Conservation (phyloP, 2,113 vertebrate species). For the Catharus fuscescens region DNA sequence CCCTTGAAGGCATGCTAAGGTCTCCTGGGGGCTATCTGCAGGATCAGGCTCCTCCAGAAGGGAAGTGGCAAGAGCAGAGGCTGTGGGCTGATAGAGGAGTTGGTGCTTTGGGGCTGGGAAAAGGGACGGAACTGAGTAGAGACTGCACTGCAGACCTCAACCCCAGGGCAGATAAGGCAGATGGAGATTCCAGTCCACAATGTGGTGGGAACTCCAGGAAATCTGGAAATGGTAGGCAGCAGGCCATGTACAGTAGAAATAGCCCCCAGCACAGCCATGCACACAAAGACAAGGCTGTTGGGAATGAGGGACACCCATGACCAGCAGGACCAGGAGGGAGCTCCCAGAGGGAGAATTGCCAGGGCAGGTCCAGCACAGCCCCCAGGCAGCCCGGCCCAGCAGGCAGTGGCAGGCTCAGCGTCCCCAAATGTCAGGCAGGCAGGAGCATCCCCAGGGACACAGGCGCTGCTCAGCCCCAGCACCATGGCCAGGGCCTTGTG, state of each 20-base stretch:
- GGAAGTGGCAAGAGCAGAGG: background rate
- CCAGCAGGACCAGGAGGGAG: background rate
- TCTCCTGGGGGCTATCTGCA: rapidly evolving
- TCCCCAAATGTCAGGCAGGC: background rate
- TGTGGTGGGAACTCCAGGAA: no score
- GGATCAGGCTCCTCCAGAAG: background rate
- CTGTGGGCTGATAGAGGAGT: background rate
- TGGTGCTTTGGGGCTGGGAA: background rate
- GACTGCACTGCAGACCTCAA: background rate
- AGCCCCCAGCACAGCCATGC: rapidly evolving
- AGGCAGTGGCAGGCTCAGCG: rapidly evolving
- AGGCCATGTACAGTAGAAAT: rapidly evolving
- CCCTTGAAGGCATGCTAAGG: background rate
- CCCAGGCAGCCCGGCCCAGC: background rate
- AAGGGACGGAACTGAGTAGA: rapidly evolving
- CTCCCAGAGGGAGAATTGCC: background rate
- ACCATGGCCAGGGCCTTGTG: background rate
- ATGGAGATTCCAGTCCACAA: background rate
- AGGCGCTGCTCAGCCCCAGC: background rate
- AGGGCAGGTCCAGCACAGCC: no score
- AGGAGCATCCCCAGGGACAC: background rate
- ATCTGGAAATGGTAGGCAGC: background rate
- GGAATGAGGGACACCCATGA: background rate
- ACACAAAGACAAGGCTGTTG: rapidly evolving
- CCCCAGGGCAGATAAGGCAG: background rate